Evolutionary conservation across 2,113 vertebrate species (phyloP), one percentile per base, ranked within the genome.

Genomic region (Edolisoma coerulescens): DNA sequence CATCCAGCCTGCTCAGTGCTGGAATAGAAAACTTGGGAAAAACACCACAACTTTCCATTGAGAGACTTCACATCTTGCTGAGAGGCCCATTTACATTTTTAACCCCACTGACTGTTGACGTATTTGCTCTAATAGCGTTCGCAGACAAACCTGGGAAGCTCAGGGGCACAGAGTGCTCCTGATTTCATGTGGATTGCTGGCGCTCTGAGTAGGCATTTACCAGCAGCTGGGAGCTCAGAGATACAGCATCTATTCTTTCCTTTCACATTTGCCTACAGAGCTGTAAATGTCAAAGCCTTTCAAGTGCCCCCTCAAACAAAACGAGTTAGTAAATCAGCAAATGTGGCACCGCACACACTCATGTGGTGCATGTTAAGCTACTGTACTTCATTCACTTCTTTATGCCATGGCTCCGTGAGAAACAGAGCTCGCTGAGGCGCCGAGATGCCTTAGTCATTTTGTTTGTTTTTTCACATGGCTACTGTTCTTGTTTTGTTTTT

Each of bases 201-300:
- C 32, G 0, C 90, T 91, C 64, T 15, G 45, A 86, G 87, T 1
- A n/a, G 41, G 64, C 87, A 53, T 69, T 95, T 78, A 61, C 61
- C 78, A 78, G 88, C 87, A 93, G 93, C 95, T 96, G 95, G 91
- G 81, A 93, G 94, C 93, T 94, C 59, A 45, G 73, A 94, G 96
- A 93, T 92, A 89, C 82, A 84, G 97, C 61, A 33, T 30, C 92
- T 42, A 94, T 95, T 94, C 89, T 96, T 84, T 57, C 89, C 91
- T 75, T 60, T 93, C 84, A 68, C 93, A 26, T 96, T 97, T 95
- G 89, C 95, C 94, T 93, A 90, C 89, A 91, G 89, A 97, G 78
- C 93, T 71, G 53, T 92, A 96, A 96, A 96, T 94, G 94, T 97
- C 95, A 97, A 84, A 91, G 90, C 85, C 80, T 95, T 87, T 87